A percentile compares a stretch with the other conserved stretches of the same genome.
Conservation (phyloP, 2,888 invertebrate species). For the Sarcophaga carnaria region DNA sequence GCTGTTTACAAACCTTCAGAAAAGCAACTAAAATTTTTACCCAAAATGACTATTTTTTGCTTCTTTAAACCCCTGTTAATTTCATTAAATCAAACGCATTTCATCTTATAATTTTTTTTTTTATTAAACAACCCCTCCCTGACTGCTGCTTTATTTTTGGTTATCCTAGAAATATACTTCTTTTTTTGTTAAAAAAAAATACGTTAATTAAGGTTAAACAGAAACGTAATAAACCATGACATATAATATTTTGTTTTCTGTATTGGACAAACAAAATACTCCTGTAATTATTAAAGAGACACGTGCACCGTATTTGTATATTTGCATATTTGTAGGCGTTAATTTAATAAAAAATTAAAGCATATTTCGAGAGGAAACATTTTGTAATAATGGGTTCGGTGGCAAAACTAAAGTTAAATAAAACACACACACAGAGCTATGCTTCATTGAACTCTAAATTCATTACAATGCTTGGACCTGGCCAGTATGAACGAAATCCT, state of each 20-base stretch:
- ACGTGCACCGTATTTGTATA: constrained; percentile 44
- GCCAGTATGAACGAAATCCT: no score
- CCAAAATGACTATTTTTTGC: not conserved
- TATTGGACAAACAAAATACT: constrained; percentile 34
- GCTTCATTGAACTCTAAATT: no score
- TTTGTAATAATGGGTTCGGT: no score
- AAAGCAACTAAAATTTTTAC: not conserved
- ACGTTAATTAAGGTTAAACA: constrained; percentile 37
- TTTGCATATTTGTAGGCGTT: not conserved
- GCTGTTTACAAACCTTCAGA: constrained; percentile 28
- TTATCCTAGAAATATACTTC: constrained; percentile 30
- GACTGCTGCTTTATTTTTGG: constrained; percentile 50
- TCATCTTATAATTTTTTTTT: not conserved
- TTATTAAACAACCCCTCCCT: constrained; percentile 26
- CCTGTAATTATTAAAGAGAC: constrained; percentile 20
- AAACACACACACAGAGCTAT: no score
- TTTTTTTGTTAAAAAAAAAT: not conserved
- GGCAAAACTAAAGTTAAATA: no score
- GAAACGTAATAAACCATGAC: constrained; percentile 44
- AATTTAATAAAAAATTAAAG: not conserved
- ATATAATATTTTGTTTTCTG: constrained; percentile 66
- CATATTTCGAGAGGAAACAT: not conserved
- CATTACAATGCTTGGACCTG: no score
- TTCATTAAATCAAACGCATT: not conserved
- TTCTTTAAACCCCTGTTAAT: constrained; percentile 7